A percentile compares a stretch with the other conserved stretches of the same genome.
phyloP scores from a whole-genome alignment of 2,113 vertebrate species.

The Neolamprologus modestus region DNA sequence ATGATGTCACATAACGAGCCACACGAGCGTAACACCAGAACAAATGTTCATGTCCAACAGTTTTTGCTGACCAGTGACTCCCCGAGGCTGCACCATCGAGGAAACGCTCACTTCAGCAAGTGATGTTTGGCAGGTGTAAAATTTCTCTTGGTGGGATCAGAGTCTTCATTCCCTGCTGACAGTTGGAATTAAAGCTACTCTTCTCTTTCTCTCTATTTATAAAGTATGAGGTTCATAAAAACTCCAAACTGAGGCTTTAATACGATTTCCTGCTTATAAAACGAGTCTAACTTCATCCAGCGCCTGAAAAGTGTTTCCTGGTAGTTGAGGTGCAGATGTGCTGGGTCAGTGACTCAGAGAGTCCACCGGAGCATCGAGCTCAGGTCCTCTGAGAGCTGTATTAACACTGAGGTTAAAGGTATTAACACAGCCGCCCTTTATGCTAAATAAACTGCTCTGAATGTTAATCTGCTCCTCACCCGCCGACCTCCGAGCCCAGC shows the following conservation, averaged over 20 bases:
- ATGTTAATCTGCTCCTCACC: background rate
- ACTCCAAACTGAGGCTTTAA: background rate
- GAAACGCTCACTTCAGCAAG: background rate
- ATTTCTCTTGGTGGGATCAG: background rate
- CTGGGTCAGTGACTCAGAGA: fast-evolving
- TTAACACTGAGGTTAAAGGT: background rate
- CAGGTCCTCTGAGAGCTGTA: background rate
- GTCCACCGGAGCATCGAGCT: background rate
- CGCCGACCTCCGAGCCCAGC: background rate
- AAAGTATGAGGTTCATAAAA: background rate
- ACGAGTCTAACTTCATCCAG: fast-evolving
- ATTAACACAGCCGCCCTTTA: background rate
- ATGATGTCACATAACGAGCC: background rate
- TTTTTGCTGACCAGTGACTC: background rate
- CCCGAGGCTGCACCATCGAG: fast-evolving
- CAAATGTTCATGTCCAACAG: background rate
- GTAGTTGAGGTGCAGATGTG: background rate
- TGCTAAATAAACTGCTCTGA: background rate
- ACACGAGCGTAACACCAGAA: background rate
- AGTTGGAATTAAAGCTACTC: background rate
- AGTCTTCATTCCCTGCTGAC: background rate
- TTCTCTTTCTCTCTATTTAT: fast-evolving
- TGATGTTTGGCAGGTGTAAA: background rate
- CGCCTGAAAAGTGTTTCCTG: background rate
- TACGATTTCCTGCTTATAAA: background rate